Percentiles rank a stretch among this genome's conserved stretches.
These are phyloP conservation scores for Aurelia aurita complex sp. Pacific DNA, from an alignment of 30 jellyfish, hydroid and myxozoan species.

Conservation along the genomic window DNA sequence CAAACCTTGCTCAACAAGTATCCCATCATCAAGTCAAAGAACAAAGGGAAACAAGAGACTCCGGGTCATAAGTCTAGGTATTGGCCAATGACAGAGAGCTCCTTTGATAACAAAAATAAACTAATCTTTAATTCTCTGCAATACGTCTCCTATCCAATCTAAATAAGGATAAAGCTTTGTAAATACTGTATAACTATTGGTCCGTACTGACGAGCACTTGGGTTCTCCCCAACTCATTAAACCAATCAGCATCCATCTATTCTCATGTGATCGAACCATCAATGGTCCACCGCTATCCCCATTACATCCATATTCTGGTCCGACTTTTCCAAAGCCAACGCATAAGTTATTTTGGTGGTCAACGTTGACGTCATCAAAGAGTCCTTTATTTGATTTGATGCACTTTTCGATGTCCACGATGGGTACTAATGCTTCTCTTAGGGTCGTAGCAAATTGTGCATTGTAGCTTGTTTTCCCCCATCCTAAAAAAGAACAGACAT, in stretches of 20 bases:
- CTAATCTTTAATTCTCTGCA: background rate
- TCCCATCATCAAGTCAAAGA: too few species aligned
- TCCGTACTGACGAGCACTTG: slow-evolving; percentile 51
- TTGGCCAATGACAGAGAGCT: too few species aligned
- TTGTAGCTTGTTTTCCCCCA: slow-evolving; percentile 79
- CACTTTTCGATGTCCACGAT: slow-evolving; percentile 59
- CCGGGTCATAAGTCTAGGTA: too few species aligned
- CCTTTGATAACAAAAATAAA: too few species aligned
- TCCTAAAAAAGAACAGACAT: slow-evolving; percentile 32
- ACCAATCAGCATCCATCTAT: slow-evolving; percentile 73
- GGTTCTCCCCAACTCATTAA: slow-evolving; percentile 95
- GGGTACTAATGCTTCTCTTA: slow-evolving; percentile 74
- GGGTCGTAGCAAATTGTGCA: slow-evolving; percentile 43
- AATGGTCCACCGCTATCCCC: slow-evolving; percentile 98
- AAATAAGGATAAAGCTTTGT: slow-evolving; percentile 52
- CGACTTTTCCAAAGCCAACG: slow-evolving; percentile 73
- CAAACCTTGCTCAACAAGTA: too few species aligned
- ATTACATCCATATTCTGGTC: slow-evolving; percentile 80
- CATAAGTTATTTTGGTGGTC: slow-evolving; percentile 47
- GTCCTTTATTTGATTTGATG: slow-evolving; percentile 40
- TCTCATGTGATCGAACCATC: slow-evolving; percentile 25
- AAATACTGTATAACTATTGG: slow-evolving; percentile 80
- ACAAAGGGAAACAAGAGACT: too few species aligned
- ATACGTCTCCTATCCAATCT: slow-evolving; percentile 56
- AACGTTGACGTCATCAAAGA: slow-evolving; percentile 63